phyloP scores from a whole-genome alignment of 92 coral and sea anemone genomes.

The Actinostola sp. region DNA sequence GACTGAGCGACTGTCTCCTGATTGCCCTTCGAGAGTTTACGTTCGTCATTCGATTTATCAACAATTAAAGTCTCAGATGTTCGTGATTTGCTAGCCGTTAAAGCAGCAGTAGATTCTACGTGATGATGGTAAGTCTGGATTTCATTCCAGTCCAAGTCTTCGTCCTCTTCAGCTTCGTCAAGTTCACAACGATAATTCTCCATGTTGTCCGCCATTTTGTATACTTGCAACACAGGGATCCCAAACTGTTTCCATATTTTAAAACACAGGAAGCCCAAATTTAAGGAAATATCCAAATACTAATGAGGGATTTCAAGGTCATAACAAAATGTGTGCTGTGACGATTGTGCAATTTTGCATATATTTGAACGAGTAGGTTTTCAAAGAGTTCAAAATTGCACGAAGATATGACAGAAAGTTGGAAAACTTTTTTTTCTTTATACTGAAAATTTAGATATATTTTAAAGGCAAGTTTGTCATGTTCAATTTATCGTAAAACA shows the following conservation, averaged over 20 bases:
- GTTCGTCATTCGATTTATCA: background rate
- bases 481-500: too few relatives aligned
- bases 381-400: too few relatives aligned
- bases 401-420: too few relatives aligned
- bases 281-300: too few relatives aligned
- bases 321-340: background rate
- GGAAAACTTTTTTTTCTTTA: too few relatives aligned
- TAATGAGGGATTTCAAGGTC: too few relatives aligned
- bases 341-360: background rate
- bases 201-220: constrained; percentile 58
- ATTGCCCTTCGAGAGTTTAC: constrained; percentile 1
- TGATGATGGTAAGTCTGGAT: constrained; percentile 20
- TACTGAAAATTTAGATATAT: too few relatives aligned
- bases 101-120: background rate
- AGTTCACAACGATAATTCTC: background rate
- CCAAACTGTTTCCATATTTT: background rate
- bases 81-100: background rate
- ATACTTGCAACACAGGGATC: background rate
- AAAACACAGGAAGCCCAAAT: background rate
- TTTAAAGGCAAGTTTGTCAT: too few relatives aligned
- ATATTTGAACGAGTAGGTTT: too few relatives aligned
- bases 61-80: background rate
- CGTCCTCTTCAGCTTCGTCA: constrained; percentile 38
- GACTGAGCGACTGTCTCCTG: background rate
- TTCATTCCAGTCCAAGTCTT: constrained; percentile 57